Evolutionary conservation across 2,888 invertebrate species (phyloP).

Genomic region (Atethmia centrago): DNA sequence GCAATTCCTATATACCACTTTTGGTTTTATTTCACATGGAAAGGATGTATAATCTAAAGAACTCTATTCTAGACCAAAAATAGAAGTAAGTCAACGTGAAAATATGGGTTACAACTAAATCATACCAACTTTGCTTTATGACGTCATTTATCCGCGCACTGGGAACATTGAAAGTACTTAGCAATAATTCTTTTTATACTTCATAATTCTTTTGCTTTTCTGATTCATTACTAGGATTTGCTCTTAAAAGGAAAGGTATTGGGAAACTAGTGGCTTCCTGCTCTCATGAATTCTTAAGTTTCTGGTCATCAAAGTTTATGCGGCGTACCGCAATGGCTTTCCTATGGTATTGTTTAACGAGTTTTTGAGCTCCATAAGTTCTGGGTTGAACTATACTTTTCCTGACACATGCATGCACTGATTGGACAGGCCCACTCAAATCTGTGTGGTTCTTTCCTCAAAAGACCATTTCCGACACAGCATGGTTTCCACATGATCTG

Average conservation of each 20-base stretch:
- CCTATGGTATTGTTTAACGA: not conserved
- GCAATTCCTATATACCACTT: too few relatives aligned
- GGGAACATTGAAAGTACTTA: constrained; percentile 50
- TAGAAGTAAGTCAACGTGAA: constrained; percentile 25
- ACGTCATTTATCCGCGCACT: constrained; percentile 54
- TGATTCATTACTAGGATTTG: constrained; percentile 23
- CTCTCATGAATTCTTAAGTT: not conserved
- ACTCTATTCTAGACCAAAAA: constrained; percentile 15
- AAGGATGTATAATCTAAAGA: not conserved
- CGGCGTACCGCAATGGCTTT: not conserved
- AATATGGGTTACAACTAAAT: constrained; percentile 40
- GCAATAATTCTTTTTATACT: constrained; percentile 34
- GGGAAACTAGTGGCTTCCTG: constrained; percentile 3
- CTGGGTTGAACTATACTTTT: not conserved
- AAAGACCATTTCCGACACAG: not conserved
- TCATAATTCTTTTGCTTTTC: constrained; percentile 36
- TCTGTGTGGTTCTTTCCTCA: not conserved
- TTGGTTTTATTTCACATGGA: constrained; percentile 6
- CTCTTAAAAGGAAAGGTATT: constrained; percentile 2
- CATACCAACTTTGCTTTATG: constrained; percentile 43
- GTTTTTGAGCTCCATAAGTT: too few relatives aligned
- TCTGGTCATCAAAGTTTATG: not conserved
- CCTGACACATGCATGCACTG: not conserved
- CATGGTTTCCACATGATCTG: not conserved
- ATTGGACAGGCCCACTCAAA: not conserved